Conservation (phyloP, 2,888 invertebrate genomes). For the Epistrophe eligans region DNA sequence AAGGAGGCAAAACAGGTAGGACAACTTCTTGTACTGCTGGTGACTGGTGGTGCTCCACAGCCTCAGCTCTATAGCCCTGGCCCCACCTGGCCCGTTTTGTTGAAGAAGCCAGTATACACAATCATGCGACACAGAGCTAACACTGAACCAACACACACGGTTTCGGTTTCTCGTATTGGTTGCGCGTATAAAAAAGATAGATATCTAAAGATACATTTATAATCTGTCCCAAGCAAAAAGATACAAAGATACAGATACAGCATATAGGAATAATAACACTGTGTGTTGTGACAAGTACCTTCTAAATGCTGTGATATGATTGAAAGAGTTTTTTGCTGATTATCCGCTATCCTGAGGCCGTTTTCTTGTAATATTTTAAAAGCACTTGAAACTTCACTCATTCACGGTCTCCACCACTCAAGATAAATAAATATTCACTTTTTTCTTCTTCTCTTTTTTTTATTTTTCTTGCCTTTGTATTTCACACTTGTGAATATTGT, state of each 20-base stretch:
- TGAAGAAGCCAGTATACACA: slow-evolving; percentile 15
- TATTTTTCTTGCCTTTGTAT: slow-evolving; percentile 26
- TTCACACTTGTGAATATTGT: slow-evolving; percentile 63
- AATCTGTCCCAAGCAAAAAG: slow-evolving; percentile 22
- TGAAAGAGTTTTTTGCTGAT: slow-evolving; percentile 67
- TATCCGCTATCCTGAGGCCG: slow-evolving; percentile 74
- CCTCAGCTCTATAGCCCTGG: slow-evolving; percentile 2
- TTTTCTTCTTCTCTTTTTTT: slow-evolving; percentile 15
- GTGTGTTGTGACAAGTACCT: slow-evolving; percentile 62
- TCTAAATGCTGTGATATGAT: slow-evolving; percentile 73
- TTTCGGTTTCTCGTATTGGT: slow-evolving; percentile 32
- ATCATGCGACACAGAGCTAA: slow-evolving; percentile 59
- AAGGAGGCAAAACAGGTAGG: slow-evolving; percentile 73
- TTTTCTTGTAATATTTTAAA: slow-evolving; percentile 56
- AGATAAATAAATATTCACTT: slow-evolving; percentile 62
- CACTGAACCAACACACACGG: slow-evolving; percentile 49
- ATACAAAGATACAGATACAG: slow-evolving; percentile 35
- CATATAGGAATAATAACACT: not conserved
- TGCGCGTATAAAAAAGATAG: slow-evolving; percentile 16
- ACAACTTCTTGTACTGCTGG: slow-evolving; percentile 71
- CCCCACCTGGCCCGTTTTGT: slow-evolving; percentile 14
- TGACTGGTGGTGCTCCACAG: slow-evolving; percentile 25
- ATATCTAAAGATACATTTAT: slow-evolving; percentile 39
- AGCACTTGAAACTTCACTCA: slow-evolving; percentile 61
- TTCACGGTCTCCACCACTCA: slow-evolving; percentile 66